Conservation (phyloP, 2,888 invertebrate genomes). For the Ophioninae sp. region DNA sequence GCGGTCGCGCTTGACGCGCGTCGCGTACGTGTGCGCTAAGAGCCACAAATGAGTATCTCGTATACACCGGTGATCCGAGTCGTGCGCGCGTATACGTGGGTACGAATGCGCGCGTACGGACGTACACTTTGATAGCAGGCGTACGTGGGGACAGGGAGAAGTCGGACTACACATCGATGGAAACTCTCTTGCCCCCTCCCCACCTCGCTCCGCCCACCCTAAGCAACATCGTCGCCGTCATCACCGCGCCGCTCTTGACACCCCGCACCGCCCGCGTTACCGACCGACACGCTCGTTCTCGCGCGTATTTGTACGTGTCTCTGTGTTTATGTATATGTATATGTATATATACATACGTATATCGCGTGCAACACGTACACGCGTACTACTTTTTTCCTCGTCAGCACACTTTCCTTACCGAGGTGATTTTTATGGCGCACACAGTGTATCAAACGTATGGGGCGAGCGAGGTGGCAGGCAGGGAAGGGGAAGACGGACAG, state of each 20-base stretch:
- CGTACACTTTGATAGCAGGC: not conserved
- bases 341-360: not conserved
- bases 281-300: not conserved
- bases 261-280: conserved; percentile 42
- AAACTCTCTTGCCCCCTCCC: conserved; percentile 33
- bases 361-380: not conserved
- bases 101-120: too few relatives aligned
- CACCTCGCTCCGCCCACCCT: not conserved
- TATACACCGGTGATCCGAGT: not conserved
- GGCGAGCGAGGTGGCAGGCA: not conserved
- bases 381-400: conserved; percentile 20
- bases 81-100: conserved; percentile 34
- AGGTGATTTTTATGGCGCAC: conserved; percentile 47
- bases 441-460: conserved; percentile 31
- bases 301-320: too few relatives aligned
- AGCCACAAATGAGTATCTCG: conserved; percentile 3
- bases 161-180: conserved; percentile 58
- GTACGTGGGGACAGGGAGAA: conserved; percentile 49
- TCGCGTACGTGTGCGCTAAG: too few relatives aligned
- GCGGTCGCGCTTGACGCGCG: too few relatives aligned
- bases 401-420: conserved; percentile 46
- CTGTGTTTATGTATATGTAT: too few relatives aligned
- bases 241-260: conserved; percentile 54
- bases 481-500: not conserved
- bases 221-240: conserved; percentile 57